These are phyloP conservation scores for Acanthosepion lycidas DNA, from an alignment of 2,888 invertebrate species.

Conservation along the genomic window DNA sequence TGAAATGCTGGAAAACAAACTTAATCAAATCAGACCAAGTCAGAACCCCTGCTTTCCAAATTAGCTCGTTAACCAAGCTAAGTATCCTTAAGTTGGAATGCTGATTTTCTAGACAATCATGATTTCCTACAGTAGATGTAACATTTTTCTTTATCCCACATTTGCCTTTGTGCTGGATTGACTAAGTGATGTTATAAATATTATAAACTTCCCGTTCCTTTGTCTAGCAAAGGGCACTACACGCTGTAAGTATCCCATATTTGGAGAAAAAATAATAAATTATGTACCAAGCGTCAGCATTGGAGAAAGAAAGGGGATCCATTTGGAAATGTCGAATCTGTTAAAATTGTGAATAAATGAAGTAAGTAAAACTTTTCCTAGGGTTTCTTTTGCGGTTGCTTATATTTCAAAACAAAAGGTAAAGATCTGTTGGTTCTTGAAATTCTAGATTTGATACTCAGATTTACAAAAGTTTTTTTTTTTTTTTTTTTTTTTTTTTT, in stretches of 20 bases:
- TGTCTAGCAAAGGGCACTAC: neutral
- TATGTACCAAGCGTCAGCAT: neutral
- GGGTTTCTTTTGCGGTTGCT: neutral
- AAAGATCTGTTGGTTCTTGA: neutral
- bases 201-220: neutral
- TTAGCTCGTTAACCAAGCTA: no score
- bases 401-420: neutral
- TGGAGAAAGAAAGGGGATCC: neutral
- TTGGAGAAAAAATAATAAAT: neutral
- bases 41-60: no score
- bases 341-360: neutral
- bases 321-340: neutral
- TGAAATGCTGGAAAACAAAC: no score
- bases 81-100: no score
- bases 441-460: neutral
- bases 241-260: neutral
- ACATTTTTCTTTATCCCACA: no score
- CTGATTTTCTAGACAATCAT: no score
- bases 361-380: neutral
- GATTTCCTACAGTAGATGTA: no score
- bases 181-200: no score
- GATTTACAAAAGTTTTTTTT: no score
- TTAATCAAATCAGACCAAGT: no score
- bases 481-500: no score
- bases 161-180: no score